phyloP scores from a whole-genome alignment of 2,888 invertebrate genomes.

The Drosophila percnosoma region DNA sequence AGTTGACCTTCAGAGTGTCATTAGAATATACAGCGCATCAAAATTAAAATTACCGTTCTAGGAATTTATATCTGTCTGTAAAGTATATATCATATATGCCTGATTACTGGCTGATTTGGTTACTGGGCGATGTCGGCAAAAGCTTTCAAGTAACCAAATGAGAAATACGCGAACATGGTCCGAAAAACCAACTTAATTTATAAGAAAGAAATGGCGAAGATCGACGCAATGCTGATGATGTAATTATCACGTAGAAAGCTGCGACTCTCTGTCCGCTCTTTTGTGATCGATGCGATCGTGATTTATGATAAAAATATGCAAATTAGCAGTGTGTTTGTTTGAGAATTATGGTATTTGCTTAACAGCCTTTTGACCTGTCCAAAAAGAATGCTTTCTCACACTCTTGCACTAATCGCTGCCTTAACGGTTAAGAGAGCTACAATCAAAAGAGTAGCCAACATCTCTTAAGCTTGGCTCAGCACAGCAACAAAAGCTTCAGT shows the following conservation, averaged over 20 bases:
- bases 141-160: slow-evolving; percentile 56
- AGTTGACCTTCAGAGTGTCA: slow-evolving; percentile 65
- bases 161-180: slow-evolving; percentile 34
- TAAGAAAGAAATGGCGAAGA: slow-evolving; percentile 43
- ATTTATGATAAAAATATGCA: slow-evolving; percentile 67
- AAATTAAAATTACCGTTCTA: slow-evolving; percentile 51
- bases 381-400: slow-evolving; percentile 3
- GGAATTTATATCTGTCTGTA: slow-evolving; percentile 7
- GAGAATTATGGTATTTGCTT: slow-evolving; percentile 42
- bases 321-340: slow-evolving; percentile 38
- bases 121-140: slow-evolving; percentile 37
- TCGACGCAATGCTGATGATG: slow-evolving; percentile 64
- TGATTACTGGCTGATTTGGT: slow-evolving; percentile 14
- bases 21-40: slow-evolving; percentile 53
- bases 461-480: slow-evolving; percentile 32
- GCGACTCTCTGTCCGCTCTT: slow-evolving; percentile 7
- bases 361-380: slow-evolving; percentile 41
- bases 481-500: slow-evolving; percentile 38
- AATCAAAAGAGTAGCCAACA: slow-evolving; percentile 8
- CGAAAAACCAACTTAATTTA: slow-evolving; percentile 45
- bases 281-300: slow-evolving; percentile 23
- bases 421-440: slow-evolving; percentile 34
- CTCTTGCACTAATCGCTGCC: neutral
- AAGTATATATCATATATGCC: slow-evolving; percentile 22
- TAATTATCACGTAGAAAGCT: slow-evolving; percentile 77